Base-by-base conservation (phyloP, 2,888 invertebrate species). In the Malacosoma neustria region DNA sequence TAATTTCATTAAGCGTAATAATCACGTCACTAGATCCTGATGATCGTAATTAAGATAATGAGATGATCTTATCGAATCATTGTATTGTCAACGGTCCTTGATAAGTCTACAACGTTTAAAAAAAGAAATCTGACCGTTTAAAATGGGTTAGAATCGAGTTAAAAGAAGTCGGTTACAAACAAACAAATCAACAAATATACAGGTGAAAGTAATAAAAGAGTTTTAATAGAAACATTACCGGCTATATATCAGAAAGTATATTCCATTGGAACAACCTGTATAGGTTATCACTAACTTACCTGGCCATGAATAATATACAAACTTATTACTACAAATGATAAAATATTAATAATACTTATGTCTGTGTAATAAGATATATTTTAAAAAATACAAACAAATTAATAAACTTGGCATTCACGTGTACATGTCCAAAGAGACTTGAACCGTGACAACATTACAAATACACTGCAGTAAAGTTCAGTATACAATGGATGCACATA, bases 251-350 rank as follows among this genome's bases (percentile, higher is more conserved):
- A 12, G 30, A 15, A 36, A 40, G 34, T 14, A 34, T 33, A 43
- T 40, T 46, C 39, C 35, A 33, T 42, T 11, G n/a, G 13, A 51
- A 50, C 80, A 67, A 0, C 22, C 72, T 72, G 68, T 81, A 81
- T 60, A 43, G 44, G 71, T 82, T 82, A 82, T 82, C 82, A 82
- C 71, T 64, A 62, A 61, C 58, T 57, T 58, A 72, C 70, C 64
- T 72, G 55, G 65, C 66, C 65, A 56, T 69, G 63, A 62, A 51
- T 58, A 69, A 74, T 72, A 61, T 65, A 60, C 73, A 64, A 67
- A 53, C 39, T 48, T 61, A 51, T 36, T 30, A 36, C 32, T 39
- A 33, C 51, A 39, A 14, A 31, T 14, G 0, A 14, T 9, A 38
- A 30, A 44, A 33, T n/a, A n/a, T 14, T 45, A 45, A 33, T 33